A percentile compares a stretch with the other conserved stretches of the same genome.
phyloP scores from a whole-genome alignment of 2,888 invertebrate genomes.

The Melanostoma scalare region DNA sequence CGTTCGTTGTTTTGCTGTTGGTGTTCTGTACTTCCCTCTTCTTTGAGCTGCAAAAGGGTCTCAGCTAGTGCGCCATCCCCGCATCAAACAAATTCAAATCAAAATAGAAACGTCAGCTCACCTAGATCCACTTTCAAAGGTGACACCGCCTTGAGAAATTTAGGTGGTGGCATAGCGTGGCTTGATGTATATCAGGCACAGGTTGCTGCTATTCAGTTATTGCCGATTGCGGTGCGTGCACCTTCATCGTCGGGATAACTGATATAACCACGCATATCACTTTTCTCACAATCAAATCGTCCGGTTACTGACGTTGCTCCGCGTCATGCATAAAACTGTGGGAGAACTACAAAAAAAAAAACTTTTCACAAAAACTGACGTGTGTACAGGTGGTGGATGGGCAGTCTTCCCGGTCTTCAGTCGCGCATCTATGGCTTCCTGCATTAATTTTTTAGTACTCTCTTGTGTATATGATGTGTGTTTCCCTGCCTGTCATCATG shows the following conservation, averaged over 20 bases:
- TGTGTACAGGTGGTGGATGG: conserved; percentile 31
- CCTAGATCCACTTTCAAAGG: conserved; percentile 71
- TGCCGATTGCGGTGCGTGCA: conserved; percentile 60
- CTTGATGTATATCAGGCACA: conserved; percentile 32
- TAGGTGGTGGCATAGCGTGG: not conserved
- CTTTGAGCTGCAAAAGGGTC: conserved; percentile 1
- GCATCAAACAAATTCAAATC: conserved; percentile 67
- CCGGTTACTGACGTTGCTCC: conserved; percentile 50
- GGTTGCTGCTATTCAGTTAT: conserved; percentile 35
- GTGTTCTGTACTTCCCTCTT: conserved; percentile 7
- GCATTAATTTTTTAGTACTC: conserved; percentile 40
- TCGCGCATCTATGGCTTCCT: conserved; percentile 59
- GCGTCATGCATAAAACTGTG: conserved; percentile 14
- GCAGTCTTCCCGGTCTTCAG: conserved; percentile 4
- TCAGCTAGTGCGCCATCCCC: conserved; percentile 41
- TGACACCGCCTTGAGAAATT: conserved; percentile 52
- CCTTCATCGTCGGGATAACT: conserved; percentile 62
- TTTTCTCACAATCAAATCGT: conserved; percentile 66
- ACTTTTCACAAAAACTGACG: conserved; percentile 36
- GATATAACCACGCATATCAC: conserved; percentile 67
- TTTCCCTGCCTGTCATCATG: conserved; percentile 24
- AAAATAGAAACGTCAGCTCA: conserved; percentile 69
- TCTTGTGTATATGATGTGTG: conserved; percentile 7
- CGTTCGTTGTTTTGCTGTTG: conserved; percentile 32
- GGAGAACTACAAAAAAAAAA: conserved; percentile 1